Conservation (phyloP, 2,888 invertebrate genomes). For the Morpho helenor region DNA sequence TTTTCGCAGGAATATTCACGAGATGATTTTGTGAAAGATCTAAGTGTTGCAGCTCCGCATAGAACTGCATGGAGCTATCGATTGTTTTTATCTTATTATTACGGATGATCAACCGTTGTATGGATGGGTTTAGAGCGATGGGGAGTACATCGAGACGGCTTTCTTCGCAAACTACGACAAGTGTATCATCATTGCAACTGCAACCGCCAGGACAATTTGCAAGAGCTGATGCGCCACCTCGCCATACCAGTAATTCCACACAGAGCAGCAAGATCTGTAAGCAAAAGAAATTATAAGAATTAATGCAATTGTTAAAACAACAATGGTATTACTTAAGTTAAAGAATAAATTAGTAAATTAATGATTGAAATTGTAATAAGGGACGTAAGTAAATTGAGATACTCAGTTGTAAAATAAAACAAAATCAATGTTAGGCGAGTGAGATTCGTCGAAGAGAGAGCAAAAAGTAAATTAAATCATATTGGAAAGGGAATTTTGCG, state of each 20-base stretch:
- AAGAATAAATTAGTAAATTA: not conserved
- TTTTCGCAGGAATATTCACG: slow-evolving; percentile 87
- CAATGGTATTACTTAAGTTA: no score
- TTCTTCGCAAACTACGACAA: slow-evolving; percentile 91
- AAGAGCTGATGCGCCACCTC: slow-evolving; percentile 75
- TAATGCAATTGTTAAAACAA: not conserved
- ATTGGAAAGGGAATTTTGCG: slow-evolving; percentile 70
- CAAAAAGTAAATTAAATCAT: slow-evolving; percentile 64
- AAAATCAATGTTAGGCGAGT: slow-evolving; percentile 54
- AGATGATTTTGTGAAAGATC: slow-evolving; percentile 92
- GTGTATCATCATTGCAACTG: slow-evolving; percentile 92
- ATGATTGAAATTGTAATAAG: not conserved
- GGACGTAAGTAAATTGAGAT: slow-evolving; percentile 30
- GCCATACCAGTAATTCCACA: slow-evolving; percentile 56
- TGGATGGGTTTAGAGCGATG: slow-evolving; percentile 94
- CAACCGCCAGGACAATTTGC: slow-evolving; percentile 93
- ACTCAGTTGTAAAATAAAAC: slow-evolving; percentile 47
- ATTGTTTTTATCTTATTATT: slow-evolving; percentile 93
- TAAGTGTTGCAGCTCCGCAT: slow-evolving; percentile 90
- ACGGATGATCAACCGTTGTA: slow-evolving; percentile 89
- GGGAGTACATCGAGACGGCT: slow-evolving; percentile 93
- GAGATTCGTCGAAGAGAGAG: slow-evolving; percentile 40
- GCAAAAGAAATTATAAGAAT: slow-evolving; percentile 24
- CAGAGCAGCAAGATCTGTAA: slow-evolving; percentile 67
- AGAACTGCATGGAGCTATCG: slow-evolving; percentile 93